phyloP scores from a whole-genome alignment of 2,888 invertebrate species.

The Pachymerium ferrugineum region DNA sequence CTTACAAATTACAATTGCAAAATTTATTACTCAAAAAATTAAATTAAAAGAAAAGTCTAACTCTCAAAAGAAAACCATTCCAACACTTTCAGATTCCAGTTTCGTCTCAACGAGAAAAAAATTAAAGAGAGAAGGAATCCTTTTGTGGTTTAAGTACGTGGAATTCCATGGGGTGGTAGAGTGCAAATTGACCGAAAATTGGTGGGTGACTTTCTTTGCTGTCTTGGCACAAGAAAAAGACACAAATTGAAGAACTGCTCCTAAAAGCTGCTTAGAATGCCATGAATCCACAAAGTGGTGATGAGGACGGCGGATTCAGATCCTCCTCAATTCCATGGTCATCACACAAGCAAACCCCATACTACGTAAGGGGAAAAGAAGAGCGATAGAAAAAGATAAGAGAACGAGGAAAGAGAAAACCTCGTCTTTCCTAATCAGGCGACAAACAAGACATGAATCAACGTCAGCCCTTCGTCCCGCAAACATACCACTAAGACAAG shows the following conservation, averaged over 20 bases:
- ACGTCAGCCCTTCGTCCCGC: neutral
- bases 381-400: neutral
- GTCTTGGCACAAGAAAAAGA: neutral
- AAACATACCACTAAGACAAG: neutral
- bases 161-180: neutral
- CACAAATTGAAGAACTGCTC: constrained; percentile 1
- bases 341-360: constrained; percentile 13
- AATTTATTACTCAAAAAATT: neutral
- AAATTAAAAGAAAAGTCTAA: neutral
- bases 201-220: constrained; percentile 1
- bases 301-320: constrained; percentile 2
- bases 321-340: constrained; percentile 1
- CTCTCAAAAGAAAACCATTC: neutral
- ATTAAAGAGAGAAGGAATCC: neutral
- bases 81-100: no score
- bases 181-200: constrained; percentile 11
- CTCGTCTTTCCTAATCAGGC: constrained; percentile 13
- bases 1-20: neutral
- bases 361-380: neutral
- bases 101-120: no score
- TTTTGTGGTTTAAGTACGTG: neutral
- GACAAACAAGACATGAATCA: constrained; percentile 13
- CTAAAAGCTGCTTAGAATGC: constrained; percentile 8
- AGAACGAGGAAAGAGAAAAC: constrained; percentile 1
- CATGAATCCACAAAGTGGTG: constrained; percentile 13